Conservation (phyloP, 2,797 vertebrate species). For the Sternarchorhynchus goeldii region DNA sequence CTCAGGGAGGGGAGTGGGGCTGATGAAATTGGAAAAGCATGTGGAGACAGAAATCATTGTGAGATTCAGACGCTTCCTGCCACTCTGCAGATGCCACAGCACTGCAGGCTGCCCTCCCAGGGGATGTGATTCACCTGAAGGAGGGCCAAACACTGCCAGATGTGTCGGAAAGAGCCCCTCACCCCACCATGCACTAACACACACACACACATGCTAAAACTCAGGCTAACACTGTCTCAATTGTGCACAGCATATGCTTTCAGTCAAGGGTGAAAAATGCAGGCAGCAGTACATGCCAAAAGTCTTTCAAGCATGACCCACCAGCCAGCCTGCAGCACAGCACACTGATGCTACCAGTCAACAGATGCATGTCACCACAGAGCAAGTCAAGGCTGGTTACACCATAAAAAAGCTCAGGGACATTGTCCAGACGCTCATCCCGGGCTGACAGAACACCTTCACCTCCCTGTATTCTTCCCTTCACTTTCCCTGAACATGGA, state of each 20-base stretch:
- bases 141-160: slow-evolving; percentile 91
- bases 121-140: slow-evolving; percentile 94
- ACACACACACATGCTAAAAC: slow-evolving; percentile 69
- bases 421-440: slow-evolving; percentile 81
- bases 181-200: slow-evolving; percentile 62
- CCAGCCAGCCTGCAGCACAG: slow-evolving; percentile 86
- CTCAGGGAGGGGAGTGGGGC: slow-evolving; percentile 62
- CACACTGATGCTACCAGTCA: slow-evolving; percentile 82
- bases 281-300: slow-evolving; percentile 93
- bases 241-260: slow-evolving; percentile 95
- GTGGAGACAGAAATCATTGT: slow-evolving; percentile 89
- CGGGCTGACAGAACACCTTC: slow-evolving; percentile 70
- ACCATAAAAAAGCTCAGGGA: slow-evolving; percentile 83
- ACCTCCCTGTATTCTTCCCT: slow-evolving; percentile 67
- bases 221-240: slow-evolving; percentile 89
- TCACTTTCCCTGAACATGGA: slow-evolving; percentile 41
- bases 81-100: slow-evolving; percentile 87
- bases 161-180: slow-evolving; percentile 89
- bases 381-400: slow-evolving; percentile 91
- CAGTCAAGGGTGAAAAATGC: slow-evolving; percentile 96
- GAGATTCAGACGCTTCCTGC: slow-evolving; percentile 92
- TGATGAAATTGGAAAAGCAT: slow-evolving; percentile 89
- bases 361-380: slow-evolving; percentile 92
- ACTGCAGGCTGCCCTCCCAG: slow-evolving; percentile 85
- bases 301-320: slow-evolving; percentile 93